These are phyloP conservation scores for Temnothorax unifasciatus DNA, from an alignment of 2,888 invertebrate species.

Conservation along the genomic window DNA sequence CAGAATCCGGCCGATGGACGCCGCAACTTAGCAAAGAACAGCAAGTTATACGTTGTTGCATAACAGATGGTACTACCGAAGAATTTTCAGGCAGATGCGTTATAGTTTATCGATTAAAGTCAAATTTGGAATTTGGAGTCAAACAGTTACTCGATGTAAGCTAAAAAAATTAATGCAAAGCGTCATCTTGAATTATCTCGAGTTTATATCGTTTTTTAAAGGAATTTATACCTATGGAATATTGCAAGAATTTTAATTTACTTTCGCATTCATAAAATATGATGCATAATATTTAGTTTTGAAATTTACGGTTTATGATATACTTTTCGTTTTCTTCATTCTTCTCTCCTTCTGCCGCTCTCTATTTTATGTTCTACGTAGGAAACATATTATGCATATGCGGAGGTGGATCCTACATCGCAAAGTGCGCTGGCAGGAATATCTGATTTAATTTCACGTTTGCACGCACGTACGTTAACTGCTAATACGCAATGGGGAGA, in stretches of 20 bases:
- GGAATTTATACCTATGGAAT: background rate
- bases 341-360: background rate
- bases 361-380: constrained; percentile 32
- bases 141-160: constrained; percentile 91
- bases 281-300: background rate
- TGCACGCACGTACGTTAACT: constrained; percentile 86
- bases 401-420: constrained; percentile 82
- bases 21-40: constrained; percentile 82
- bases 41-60: constrained; percentile 88
- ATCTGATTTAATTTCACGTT: constrained; percentile 80
- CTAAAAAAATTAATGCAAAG: constrained; percentile 33
- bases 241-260: constrained; percentile 4
- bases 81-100: constrained; percentile 89
- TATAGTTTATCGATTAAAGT: constrained; percentile 90
- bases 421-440: constrained; percentile 81
- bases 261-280: background rate
- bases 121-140: constrained; percentile 88
- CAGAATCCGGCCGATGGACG: constrained; percentile 89
- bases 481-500: constrained; percentile 88
- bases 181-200: background rate
- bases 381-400: constrained; percentile 85
- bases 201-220: background rate
- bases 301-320: background rate
- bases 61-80: constrained; percentile 89
- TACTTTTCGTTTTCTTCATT: background rate